Evolutionary conservation across 1,140 invertebrate species (phyloP).

Genomic region (Procambarus virginalis): DNA sequence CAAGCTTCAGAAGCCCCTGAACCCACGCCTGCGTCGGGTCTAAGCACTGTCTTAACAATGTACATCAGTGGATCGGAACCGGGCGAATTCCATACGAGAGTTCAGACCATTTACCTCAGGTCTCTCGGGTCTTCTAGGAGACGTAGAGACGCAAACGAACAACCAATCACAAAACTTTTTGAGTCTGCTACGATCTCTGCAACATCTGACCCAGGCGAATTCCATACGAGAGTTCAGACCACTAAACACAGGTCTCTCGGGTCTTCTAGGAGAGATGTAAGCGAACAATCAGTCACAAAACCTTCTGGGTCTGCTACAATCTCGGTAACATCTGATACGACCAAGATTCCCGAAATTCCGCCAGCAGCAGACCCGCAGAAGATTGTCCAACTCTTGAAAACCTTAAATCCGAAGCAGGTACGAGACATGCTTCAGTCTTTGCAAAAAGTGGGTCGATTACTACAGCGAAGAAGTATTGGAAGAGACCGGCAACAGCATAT

Average conservation of each 20-base stretch:
- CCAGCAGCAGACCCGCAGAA: constrained; percentile 44
- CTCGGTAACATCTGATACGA: neutral
- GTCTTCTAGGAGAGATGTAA: constrained; percentile 33
- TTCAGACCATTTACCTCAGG: constrained; percentile 62
- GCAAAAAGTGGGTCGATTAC: constrained; percentile 65
- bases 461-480: constrained; percentile 67
- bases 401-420: constrained; percentile 54
- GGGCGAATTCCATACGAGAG: constrained; percentile 57
- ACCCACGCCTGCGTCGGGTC: constrained; percentile 19
- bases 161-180: constrained; percentile 23
- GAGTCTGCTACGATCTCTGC: neutral
- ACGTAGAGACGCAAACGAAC: constrained; percentile 18
- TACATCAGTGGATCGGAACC: constrained; percentile 65
- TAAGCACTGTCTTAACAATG: constrained; percentile 67
- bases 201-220: constrained; percentile 28
- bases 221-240: constrained; percentile 54
- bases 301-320: neutral
- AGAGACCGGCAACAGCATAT: constrained; percentile 10
- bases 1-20: neutral
- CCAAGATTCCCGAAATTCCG: neutral
- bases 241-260: constrained; percentile 48
- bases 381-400: constrained; percentile 62
- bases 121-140: constrained; percentile 43
- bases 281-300: constrained; percentile 25
- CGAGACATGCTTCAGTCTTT: constrained; percentile 66